A percentile compares a stretch with the other conserved stretches of the same genome.
phyloP scores from a whole-genome alignment of 2,113 vertebrate genomes.

The Maccullochella peelii region DNA sequence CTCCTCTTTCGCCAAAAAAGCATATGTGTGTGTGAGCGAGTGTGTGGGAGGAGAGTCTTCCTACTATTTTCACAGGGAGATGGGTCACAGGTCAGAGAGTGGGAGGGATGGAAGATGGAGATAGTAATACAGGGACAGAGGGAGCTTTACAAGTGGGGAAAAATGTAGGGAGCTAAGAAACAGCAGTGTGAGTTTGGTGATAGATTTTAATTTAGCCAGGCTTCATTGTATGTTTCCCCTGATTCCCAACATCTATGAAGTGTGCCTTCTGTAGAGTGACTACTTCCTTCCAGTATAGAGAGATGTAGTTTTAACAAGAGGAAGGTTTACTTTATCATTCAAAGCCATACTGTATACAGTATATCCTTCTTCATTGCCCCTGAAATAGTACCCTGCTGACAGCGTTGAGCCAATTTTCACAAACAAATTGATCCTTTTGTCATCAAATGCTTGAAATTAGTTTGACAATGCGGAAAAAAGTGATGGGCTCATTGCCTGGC shows the following conservation, averaged over 20 bases:
- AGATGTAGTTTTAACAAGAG: constrained; percentile 26
- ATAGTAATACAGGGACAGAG: constrained; percentile 19
- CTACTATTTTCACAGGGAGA: constrained; percentile 42
- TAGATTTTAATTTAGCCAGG: constrained; percentile 59
- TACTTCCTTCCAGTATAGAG: constrained; percentile 2
- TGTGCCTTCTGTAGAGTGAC: constrained; percentile 8
- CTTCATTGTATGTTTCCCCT: constrained; percentile 36
- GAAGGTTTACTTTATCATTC: constrained; percentile 45
- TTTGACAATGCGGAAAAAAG: constrained; percentile 29
- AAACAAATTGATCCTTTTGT: constrained; percentile 62
- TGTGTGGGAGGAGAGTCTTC: constrained; percentile 26
- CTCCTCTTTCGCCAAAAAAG: not conserved
- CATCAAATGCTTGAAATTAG: constrained; percentile 46
- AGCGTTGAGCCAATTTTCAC: constrained; percentile 38
- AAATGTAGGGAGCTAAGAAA: constrained; percentile 12
- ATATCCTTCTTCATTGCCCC: constrained; percentile 53
- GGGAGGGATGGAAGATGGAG: constrained; percentile 27
- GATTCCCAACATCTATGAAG: constrained; percentile 39
- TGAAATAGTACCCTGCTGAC: constrained; percentile 37
- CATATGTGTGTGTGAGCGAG: constrained; percentile 27
- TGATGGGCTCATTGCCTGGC: not conserved
- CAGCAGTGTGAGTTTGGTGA: constrained; percentile 25
- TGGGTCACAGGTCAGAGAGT: constrained; percentile 40
- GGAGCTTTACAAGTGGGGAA: constrained; percentile 1
- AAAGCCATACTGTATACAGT: not conserved